These are phyloP conservation scores for Poecile atricapillus DNA, from an alignment of 2,113 vertebrate species.

Conservation along the genomic window DNA sequence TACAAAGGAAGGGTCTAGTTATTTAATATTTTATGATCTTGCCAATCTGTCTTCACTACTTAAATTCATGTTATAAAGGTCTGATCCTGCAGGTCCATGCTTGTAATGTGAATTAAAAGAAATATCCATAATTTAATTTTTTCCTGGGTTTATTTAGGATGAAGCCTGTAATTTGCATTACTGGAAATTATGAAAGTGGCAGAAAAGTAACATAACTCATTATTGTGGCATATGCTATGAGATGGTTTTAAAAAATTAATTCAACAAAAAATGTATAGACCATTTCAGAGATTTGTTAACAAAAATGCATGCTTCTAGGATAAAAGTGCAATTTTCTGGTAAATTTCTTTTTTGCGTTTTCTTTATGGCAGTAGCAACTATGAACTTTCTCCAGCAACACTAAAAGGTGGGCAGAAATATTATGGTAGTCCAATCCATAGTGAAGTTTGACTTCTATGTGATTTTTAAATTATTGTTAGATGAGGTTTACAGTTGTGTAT, in stretches of 20 bases:
- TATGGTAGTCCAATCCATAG: not conserved
- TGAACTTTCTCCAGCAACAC: not conserved
- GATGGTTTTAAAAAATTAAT: not conserved
- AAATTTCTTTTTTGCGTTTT: not conserved
- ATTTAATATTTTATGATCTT: not conserved
- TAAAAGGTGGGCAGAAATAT: not conserved
- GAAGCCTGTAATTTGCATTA: not conserved
- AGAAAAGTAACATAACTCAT: not conserved
- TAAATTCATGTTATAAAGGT: not conserved
- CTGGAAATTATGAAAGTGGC: not conserved
- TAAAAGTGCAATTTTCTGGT: not conserved
- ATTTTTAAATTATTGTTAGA: not conserved
- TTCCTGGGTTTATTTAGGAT: not conserved
- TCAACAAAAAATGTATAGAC: not conserved
- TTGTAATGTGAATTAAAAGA: not conserved
- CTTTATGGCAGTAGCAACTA: not conserved
- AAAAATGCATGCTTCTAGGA: not conserved
- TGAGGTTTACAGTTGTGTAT: not conserved
- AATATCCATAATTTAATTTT: not conserved
- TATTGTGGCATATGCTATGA: not conserved
- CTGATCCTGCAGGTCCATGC: not conserved
- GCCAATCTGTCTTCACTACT: not conserved
- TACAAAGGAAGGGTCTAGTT: not conserved
- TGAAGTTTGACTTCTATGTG: not conserved
- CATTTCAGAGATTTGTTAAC: not conserved